Evolutionary conservation across 1,140 invertebrate genomes (phyloP).

Genomic region (Eciton burchellii): DNA sequence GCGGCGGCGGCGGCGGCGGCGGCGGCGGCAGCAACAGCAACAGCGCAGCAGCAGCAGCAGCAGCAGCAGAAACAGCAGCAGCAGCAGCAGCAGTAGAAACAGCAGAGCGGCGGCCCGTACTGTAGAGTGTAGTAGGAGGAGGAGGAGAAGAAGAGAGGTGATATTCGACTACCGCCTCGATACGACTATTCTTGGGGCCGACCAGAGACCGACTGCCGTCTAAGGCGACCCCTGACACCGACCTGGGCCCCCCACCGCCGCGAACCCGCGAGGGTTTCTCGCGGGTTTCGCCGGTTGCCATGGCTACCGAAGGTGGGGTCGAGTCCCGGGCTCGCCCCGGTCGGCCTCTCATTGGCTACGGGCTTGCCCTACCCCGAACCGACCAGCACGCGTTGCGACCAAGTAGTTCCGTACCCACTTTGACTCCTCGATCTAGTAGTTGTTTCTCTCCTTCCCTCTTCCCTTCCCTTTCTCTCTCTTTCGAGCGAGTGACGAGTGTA

Average conservation of each 20-base stretch:
- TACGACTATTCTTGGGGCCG: constrained; percentile 84
- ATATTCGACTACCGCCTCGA: constrained; percentile 76
- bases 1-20: not conserved
- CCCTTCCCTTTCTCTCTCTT: constrained; percentile 9
- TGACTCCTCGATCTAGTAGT: constrained; percentile 53
- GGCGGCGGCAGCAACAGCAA: not conserved
- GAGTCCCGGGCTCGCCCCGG: constrained; percentile 83
- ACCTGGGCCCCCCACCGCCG: constrained; percentile 81
- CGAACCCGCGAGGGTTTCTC: constrained; percentile 80
- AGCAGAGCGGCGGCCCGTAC: constrained; percentile 33
- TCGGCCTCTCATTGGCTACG: constrained; percentile 82
- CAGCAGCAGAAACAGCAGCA: not conserved
- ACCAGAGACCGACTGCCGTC: constrained; percentile 85
- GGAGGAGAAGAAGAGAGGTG: constrained; percentile 73
- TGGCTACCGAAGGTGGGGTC: constrained; percentile 85
- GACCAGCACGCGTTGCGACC: constrained; percentile 62
- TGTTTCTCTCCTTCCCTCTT: constrained; percentile 29
- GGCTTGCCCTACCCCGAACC: constrained; percentile 67
- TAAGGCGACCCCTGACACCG: constrained; percentile 85
- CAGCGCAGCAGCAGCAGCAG: not conserved
- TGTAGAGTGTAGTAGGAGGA: constrained; percentile 60
- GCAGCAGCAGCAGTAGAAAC: constrained; percentile 2
- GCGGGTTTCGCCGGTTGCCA: constrained; percentile 82
- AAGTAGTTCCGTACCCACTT: constrained; percentile 64
- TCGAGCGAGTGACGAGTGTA: not conserved